Conservation (phyloP, 2,888 invertebrate species). For the Pheosia gnoma region DNA sequence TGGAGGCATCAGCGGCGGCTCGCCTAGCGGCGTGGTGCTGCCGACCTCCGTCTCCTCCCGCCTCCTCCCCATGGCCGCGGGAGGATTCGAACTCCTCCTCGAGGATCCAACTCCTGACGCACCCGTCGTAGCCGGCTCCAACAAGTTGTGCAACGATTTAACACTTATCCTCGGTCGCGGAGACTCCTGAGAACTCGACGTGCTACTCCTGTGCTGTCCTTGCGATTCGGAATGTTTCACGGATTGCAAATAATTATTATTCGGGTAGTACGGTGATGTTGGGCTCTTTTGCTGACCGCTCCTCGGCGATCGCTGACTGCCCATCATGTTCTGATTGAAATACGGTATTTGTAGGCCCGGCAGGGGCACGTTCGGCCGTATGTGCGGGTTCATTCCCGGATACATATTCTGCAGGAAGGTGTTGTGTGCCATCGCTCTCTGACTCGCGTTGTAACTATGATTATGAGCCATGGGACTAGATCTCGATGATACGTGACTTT, state of each 20-base stretch:
- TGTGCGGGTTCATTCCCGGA: constrained; percentile 66
- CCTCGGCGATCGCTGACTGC: constrained; percentile 65
- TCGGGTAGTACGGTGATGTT: constrained; percentile 71
- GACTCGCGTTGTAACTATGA: constrained; percentile 68
- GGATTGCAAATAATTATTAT: constrained; percentile 74
- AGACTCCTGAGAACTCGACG: constrained; percentile 66
- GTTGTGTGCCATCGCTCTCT: constrained; percentile 61
- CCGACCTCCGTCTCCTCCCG: constrained; percentile 86
- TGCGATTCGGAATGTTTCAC: constrained; percentile 63
- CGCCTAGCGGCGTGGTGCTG: constrained; percentile 85
- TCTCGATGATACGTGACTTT: constrained; percentile 74
- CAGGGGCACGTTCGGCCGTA: constrained; percentile 65
- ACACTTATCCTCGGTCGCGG: constrained; percentile 85
- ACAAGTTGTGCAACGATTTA: constrained; percentile 85
- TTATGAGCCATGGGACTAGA: constrained; percentile 78
- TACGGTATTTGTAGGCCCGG: constrained; percentile 73
- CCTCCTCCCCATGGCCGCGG: constrained; percentile 71
- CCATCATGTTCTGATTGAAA: constrained; percentile 69
- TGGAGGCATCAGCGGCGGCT: constrained; percentile 67
- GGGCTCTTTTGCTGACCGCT: constrained; percentile 73
- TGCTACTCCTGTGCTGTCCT: constrained; percentile 53
- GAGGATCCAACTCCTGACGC: constrained; percentile 61
- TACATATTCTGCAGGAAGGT: constrained; percentile 72
- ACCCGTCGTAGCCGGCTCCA: constrained; percentile 80
- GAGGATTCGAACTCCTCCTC: constrained; percentile 55